A percentile compares a stretch with the other conserved stretches of the same genome.
phyloP scores from a whole-genome alignment of 2,797 vertebrate species.

The Furcifer pardalis region DNA sequence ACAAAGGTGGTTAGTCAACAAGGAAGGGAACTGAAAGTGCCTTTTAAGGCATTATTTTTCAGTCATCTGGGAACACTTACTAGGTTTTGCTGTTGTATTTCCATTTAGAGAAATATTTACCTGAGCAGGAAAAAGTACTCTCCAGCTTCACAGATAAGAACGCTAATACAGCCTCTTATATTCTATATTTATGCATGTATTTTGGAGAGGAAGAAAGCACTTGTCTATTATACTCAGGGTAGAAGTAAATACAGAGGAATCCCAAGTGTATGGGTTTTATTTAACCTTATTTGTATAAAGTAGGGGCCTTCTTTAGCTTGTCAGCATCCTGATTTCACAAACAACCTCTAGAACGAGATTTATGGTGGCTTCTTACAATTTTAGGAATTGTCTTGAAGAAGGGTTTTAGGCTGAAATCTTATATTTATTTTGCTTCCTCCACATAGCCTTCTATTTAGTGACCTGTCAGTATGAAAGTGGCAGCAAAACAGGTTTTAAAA shows the following conservation, averaged over 20 bases:
- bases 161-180: slow-evolving; percentile 62
- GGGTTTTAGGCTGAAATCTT: neutral
- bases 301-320: slow-evolving; percentile 65
- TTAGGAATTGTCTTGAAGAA: slow-evolving; percentile 25
- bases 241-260: slow-evolving; percentile 53
- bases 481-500: too few relatives aligned
- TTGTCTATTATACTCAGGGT: slow-evolving; percentile 51
- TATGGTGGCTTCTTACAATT: slow-evolving; percentile 7
- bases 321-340: slow-evolving; percentile 57
- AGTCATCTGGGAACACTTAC: slow-evolving; percentile 58
- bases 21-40: slow-evolving; percentile 53
- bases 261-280: slow-evolving; percentile 32
- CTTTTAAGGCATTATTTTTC: slow-evolving; percentile 60
- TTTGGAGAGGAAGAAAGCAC: slow-evolving; percentile 67
- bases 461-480: too few relatives aligned
- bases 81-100: slow-evolving; percentile 63
- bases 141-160: slow-evolving; percentile 63
- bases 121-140: slow-evolving; percentile 62
- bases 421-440: neutral
- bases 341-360: slow-evolving; percentile 48
- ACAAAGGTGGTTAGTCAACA: slow-evolving; percentile 33
- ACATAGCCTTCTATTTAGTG: too few relatives aligned
- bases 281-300: slow-evolving; percentile 54
- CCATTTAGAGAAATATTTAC: slow-evolving; percentile 74
- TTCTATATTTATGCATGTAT: slow-evolving; percentile 66